Conservation (phyloP, 2,113 vertebrate genomes). For the Heterocephalus glaber region DNA sequence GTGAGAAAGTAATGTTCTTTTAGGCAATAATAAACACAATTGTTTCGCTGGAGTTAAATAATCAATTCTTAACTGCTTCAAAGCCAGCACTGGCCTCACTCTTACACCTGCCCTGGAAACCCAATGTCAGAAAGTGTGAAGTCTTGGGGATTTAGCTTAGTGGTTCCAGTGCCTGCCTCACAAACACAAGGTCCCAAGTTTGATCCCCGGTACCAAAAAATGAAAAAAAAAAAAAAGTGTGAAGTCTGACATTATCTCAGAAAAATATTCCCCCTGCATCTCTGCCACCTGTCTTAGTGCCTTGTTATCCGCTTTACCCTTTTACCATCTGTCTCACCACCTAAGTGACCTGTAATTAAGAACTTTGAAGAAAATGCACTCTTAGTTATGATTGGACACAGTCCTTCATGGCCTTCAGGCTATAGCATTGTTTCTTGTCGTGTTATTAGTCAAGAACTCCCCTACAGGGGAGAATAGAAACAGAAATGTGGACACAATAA, state of each 20-base stretch:
- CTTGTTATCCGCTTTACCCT: constrained; percentile 56
- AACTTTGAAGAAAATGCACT: constrained; percentile 43
- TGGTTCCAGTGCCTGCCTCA: no score
- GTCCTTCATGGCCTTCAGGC: constrained; percentile 24
- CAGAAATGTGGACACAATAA: neutral
- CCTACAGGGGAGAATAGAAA: neutral
- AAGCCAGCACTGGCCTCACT: neutral
- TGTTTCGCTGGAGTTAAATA: neutral
- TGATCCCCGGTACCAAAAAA: no score
- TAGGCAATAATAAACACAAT: neutral
- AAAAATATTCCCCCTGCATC: neutral
- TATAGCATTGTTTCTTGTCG: neutral
- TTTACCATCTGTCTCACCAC: constrained; percentile 67
- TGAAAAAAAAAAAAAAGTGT: no score
- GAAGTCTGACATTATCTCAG: constrained; percentile 45
- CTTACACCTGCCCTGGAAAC: neutral
- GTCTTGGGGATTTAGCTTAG: no score
- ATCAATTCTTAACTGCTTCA: constrained; percentile 7
- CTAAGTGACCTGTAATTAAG: constrained; percentile 69
- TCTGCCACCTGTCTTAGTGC: constrained; percentile 59
- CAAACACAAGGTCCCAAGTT: no score
- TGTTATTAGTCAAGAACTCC: constrained; percentile 22
- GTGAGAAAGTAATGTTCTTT: neutral
- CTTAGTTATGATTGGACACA: neutral
- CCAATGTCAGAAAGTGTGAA: neutral